A percentile compares a stretch with the other conserved stretches of the same genome.
These are phyloP conservation scores for Centropristis striata DNA, from an alignment of 2,113 vertebrate genomes.

Conservation along the genomic window DNA sequence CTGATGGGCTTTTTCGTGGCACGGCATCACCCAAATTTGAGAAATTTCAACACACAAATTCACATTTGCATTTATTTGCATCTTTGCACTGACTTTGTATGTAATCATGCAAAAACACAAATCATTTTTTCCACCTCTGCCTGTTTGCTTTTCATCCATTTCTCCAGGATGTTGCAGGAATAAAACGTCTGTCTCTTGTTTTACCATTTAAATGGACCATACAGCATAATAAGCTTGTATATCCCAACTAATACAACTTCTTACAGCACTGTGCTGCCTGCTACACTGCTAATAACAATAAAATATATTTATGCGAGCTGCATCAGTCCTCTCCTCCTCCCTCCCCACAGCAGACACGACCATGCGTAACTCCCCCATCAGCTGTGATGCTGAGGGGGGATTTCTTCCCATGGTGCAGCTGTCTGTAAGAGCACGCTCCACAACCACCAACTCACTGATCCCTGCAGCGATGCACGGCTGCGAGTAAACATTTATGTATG, in stretches of 20 bases:
- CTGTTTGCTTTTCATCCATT: no score
- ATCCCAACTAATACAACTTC: not conserved
- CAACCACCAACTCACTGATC: slow-evolving; percentile 1
- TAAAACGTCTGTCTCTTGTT: no score
- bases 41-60: no score
- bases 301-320: not conserved
- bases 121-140: no score
- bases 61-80: no score
- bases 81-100: no score
- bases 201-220: no score
- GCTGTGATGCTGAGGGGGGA: slow-evolving; percentile 20
- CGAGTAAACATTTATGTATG: not conserved
- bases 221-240: not conserved
- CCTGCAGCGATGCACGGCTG: not conserved
- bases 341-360: slow-evolving; percentile 3
- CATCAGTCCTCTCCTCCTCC: no score
- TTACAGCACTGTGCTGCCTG: not conserved
- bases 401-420: slow-evolving; percentile 48
- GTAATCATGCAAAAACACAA: no score
- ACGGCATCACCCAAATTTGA: no score
- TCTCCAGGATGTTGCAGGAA: no score
- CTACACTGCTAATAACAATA: not conserved
- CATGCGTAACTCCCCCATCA: slow-evolving; percentile 14
- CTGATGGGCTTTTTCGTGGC: no score
- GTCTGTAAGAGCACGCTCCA: slow-evolving; percentile 29